phyloP scores from a whole-genome alignment of 37 sponge, comb jelly and placozoan genomes.

The Halichondria panicea region DNA sequence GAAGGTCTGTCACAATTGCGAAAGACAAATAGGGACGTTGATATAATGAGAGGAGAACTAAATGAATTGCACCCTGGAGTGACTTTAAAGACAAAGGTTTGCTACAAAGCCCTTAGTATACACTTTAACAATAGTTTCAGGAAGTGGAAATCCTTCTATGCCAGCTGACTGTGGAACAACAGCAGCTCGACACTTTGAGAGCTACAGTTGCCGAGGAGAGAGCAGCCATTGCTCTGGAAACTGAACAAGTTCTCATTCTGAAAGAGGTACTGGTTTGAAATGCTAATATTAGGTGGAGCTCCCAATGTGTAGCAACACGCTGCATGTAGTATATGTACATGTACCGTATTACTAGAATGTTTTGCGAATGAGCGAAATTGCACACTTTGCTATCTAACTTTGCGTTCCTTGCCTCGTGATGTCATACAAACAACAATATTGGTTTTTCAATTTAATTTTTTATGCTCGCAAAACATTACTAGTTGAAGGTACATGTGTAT shows the following conservation, averaged over 20 bases:
- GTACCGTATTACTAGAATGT: too few species aligned
- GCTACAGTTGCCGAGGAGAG: constrained; percentile 21
- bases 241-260: constrained; percentile 21
- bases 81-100: constrained; percentile 11
- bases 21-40: constrained; percentile 15
- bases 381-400: too few species aligned
- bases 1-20: constrained; percentile 10
- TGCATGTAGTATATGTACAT: too few species aligned
- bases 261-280: constrained; percentile 19
- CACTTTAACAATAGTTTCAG: background rate
- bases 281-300: too few species aligned
- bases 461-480: too few species aligned
- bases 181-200: constrained; percentile 7
- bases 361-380: too few species aligned
- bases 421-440: too few species aligned
- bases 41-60: constrained; percentile 24
- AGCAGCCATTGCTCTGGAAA: constrained; percentile 16
- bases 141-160: constrained; percentile 12
- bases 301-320: too few species aligned
- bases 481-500: too few species aligned
- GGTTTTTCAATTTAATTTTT: too few species aligned
- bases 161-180: constrained; percentile 21
- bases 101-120: background rate
- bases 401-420: too few species aligned
- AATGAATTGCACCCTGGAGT: constrained; percentile 31